A percentile compares a stretch with the other conserved stretches of the same genome.
Conservation (phyloP, 2,797 vertebrate species). For the Petrocephalus sullivani region DNA sequence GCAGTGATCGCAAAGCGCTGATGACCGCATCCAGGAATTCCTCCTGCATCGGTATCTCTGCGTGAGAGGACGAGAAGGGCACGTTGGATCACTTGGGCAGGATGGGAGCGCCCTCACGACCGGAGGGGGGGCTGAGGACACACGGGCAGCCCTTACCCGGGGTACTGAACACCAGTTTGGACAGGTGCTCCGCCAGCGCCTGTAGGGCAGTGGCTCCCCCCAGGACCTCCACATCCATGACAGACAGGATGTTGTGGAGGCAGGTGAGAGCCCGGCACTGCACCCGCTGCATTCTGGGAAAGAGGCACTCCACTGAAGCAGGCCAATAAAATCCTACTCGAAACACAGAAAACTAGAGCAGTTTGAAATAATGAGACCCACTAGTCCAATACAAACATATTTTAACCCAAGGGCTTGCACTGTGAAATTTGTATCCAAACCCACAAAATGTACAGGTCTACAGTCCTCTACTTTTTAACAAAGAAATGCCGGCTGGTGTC, state of each 20-base stretch:
- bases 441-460: neutral
- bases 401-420: neutral
- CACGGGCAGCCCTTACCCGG: conserved; percentile 51
- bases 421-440: neutral
- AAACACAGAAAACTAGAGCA: neutral
- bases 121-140: neutral
- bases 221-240: conserved; percentile 78
- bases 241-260: conserved; percentile 84
- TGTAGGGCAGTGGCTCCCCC: conserved; percentile 78
- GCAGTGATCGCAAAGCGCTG: conserved; percentile 83
- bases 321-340: neutral
- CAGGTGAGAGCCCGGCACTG: conserved; percentile 86
- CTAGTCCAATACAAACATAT: neutral
- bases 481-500: neutral
- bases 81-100: neutral
- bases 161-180: conserved; percentile 74
- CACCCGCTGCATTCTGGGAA: conserved; percentile 73
- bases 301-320: conserved; percentile 4
- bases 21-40: conserved; percentile 91
- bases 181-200: conserved; percentile 78
- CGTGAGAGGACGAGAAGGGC: conserved; percentile 1
- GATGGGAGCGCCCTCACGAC: neutral
- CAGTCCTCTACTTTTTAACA: neutral
- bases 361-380: neutral
- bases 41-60: conserved; percentile 77